Evolutionary conservation across 2,797 vertebrate species (phyloP), one percentile per base, ranked within the genome.

Genomic region (Carapus acus): DNA sequence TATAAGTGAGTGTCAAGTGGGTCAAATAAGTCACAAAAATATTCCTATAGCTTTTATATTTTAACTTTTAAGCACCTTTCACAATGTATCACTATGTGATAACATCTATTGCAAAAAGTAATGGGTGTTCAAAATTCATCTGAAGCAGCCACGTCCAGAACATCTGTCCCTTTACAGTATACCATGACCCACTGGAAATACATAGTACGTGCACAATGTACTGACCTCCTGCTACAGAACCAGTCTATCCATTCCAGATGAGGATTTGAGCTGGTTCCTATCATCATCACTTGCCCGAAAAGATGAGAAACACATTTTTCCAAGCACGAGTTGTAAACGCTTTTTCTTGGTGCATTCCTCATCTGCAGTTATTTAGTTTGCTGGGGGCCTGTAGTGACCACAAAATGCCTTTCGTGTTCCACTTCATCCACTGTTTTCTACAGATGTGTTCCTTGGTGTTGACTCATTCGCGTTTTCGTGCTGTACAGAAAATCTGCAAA

Each of bases 291-390:
- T 85, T 77, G 79, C 62, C 72, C 62, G 79, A 37, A 74, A 70
- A 87, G 82, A 89, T 88, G 88, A 80, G 80, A 88, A 89, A 85
- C 86, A 89, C 86, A 87, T 89, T 88, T 86, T 80, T 71, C 66
- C 73, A 34, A 60, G 79, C 79, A 54, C 77, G 78, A 83, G 85
- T 77, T 86, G 83, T 88, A 87, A 89, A 88, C 74, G 82, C 77
- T 82, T 84, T 83, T 83, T 83, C 73, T 83, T 59, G 70, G 77
- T 85, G 81, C 86, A 89, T 87, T 88, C 87, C 85, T 88, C 88
- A 88, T 88, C 86, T 89, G 88, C 81, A 77, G 82, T 77, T 81
- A 83, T 88, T 88, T 86, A 86, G 86, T 87, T 85, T 56, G 87
- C 87, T 88, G 88, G 87, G 87, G 85, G 88, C 81, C 87, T 84